These are phyloP conservation scores for Drymodes brunneopygia DNA, from an alignment of 2,113 vertebrate species.

Conservation along the genomic window DNA sequence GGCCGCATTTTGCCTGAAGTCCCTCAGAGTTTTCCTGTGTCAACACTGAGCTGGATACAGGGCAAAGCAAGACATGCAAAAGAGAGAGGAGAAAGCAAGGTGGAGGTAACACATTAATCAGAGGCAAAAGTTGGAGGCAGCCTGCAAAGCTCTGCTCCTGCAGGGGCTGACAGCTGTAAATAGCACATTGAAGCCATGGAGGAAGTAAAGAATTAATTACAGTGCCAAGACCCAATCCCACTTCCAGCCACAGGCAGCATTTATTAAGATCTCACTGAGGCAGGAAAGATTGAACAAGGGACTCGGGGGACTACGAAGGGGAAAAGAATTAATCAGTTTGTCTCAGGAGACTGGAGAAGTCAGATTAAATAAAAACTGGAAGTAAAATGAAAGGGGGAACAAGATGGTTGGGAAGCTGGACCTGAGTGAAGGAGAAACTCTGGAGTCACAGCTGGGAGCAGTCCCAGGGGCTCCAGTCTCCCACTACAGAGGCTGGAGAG, in stretches of 20 bases:
- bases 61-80: not conserved
- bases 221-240: constrained; percentile 43
- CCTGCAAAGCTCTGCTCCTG: constrained; percentile 13
- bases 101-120: not conserved
- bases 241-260: constrained; percentile 55
- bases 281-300: constrained; percentile 49
- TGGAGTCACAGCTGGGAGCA: not conserved
- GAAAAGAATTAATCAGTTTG: constrained; percentile 56
- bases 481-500: not conserved
- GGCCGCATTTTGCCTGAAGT: not conserved
- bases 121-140: constrained; percentile 24
- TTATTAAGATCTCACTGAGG: constrained; percentile 66
- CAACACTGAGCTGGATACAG: not conserved
- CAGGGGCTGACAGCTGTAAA: not conserved
- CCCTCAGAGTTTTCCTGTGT: not conserved
- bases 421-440: not conserved
- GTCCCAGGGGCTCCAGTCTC: not conserved
- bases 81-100: not conserved
- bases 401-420: not conserved
- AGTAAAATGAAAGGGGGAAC: not conserved
- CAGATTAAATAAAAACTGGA: constrained; percentile 46
- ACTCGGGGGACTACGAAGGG: not conserved
- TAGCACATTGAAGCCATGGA: constrained; percentile 27
- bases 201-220: constrained; percentile 62
- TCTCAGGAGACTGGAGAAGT: constrained; percentile 49